These are phyloP conservation scores for Pterostichus madidus DNA, from an alignment of 2,888 invertebrate species.

Conservation along the genomic window DNA sequence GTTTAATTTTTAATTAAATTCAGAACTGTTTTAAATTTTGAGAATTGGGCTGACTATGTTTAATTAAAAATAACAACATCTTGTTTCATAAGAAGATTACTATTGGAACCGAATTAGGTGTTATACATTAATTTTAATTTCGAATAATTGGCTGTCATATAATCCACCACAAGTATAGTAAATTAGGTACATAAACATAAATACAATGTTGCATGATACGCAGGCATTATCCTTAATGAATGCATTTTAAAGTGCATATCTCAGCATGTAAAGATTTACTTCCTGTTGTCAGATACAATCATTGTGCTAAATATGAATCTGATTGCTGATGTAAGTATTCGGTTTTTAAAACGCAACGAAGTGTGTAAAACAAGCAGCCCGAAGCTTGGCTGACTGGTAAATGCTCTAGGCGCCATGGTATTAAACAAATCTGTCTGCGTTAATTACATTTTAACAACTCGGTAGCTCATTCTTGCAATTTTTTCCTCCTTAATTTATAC, in stretches of 20 bases:
- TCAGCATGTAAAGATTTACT: neutral
- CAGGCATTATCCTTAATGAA: neutral
- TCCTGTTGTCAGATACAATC: slow-evolving; percentile 34
- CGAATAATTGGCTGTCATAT: too few relatives aligned
- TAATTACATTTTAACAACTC: slow-evolving; percentile 55
- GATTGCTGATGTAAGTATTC: slow-evolving; percentile 38
- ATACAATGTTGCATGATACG: too few relatives aligned
- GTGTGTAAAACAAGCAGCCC: neutral
- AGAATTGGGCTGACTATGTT: too few relatives aligned
- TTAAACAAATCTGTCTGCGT: slow-evolving; percentile 39
- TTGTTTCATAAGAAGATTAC: too few relatives aligned
- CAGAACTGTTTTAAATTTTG: too few relatives aligned
- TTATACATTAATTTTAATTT: too few relatives aligned
- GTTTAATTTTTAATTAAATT: too few relatives aligned
- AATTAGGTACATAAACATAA: too few relatives aligned
- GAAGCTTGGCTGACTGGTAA: neutral
- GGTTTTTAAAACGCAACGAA: slow-evolving; percentile 19
- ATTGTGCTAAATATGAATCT: slow-evolving; percentile 25
- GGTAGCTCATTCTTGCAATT: slow-evolving; percentile 42
- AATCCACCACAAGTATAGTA: too few relatives aligned
- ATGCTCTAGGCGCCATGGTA: slow-evolving; percentile 24
- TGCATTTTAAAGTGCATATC: slow-evolving; percentile 24
- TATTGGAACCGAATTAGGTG: too few relatives aligned
- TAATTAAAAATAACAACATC: too few relatives aligned
- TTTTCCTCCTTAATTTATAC: slow-evolving; percentile 29